Evolutionary conservation across 1,140 invertebrate species (phyloP).

Genomic region (Melipona quadrifasciata): DNA sequence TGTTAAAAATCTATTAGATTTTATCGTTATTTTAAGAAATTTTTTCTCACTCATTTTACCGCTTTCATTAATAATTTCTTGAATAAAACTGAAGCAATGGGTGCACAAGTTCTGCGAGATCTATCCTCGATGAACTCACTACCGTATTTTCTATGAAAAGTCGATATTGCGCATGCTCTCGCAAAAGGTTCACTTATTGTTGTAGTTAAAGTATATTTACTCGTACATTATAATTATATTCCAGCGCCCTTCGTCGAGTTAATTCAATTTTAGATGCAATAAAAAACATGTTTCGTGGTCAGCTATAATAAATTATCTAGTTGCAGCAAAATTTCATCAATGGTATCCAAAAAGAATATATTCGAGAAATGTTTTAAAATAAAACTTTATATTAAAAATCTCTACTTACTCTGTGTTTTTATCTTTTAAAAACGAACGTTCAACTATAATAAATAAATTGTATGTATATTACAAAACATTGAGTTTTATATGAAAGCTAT

Average conservation of each 20-base stretch:
- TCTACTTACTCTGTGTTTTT: conserved; percentile 13
- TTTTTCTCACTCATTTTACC: neutral
- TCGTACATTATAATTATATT: conserved; percentile 46
- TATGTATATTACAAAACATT: conserved; percentile 1
- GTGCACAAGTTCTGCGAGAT: conserved; percentile 34
- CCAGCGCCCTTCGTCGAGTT: neutral
- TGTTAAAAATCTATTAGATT: neutral
- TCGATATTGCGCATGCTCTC: conserved; percentile 45
- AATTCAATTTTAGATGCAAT: conserved; percentile 20
- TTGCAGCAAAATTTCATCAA: neutral
- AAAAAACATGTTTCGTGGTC: neutral
- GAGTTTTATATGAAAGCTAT: neutral
- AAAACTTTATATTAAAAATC: neutral
- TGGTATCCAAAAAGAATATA: neutral
- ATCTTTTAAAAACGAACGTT: neutral
- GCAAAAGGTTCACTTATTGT: conserved; percentile 26
- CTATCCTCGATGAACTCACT: conserved; percentile 28
- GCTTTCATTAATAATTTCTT: neutral
- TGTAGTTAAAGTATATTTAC: conserved; percentile 34
- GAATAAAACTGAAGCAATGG: neutral
- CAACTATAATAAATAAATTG: neutral
- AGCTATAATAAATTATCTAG: neutral
- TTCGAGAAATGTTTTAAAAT: neutral
- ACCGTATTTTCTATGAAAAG: conserved; percentile 9
- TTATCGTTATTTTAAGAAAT: neutral